Base-by-base conservation (phyloP, 2,888 invertebrate genomes). In the Andrena bucephala region DNA sequence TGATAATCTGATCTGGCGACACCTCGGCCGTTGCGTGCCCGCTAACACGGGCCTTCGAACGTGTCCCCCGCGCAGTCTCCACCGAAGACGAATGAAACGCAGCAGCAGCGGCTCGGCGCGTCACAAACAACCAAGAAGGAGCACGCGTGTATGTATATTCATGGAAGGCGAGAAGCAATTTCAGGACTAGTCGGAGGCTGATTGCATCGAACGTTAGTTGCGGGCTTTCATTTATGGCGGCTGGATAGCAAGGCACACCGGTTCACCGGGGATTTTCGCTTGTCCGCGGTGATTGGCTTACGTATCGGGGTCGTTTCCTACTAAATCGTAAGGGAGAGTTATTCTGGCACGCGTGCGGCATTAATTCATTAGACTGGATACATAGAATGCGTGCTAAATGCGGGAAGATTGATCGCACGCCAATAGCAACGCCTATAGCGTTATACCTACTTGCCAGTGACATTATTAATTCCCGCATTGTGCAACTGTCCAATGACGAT, bases 1-100 rank as follows among this genome's bases (percentile, higher is more conserved):
- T 83, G 87, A 89, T 89, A 89, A 89, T 86, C 87, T 87, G 85
- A 89, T 89, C 86, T 77, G 77, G 85, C 85, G 87, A 89, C 85
- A 86, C 84, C 79, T 84, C 77, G 68, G 50, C 60, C 62, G 74
- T 68, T 57, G 75, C 65, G 75, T 74, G 72, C 66, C 29, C 62
- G 73, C 33, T 52, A 42, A 81, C 73, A 81, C 71, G 65, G 66
- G 33, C 69, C 69, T 20, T 62, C 74, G 80, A 72, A 70, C 67
- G 65, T 62, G 74, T 57, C 27, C 57, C 57, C 54, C 33, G 24
- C 29, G 52, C 24, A 8, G 36, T 13, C 27, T 24, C 33, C 54
- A 33, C 24, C 75, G 50, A 84, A 82, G 82, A 82, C 82, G 78
- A 82, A 82, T 82, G 82, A 65, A 78, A 82, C 79, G 63, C 79